phyloP scores from a whole-genome alignment of 1,140 invertebrate species.

The Microplitis mediator region DNA sequence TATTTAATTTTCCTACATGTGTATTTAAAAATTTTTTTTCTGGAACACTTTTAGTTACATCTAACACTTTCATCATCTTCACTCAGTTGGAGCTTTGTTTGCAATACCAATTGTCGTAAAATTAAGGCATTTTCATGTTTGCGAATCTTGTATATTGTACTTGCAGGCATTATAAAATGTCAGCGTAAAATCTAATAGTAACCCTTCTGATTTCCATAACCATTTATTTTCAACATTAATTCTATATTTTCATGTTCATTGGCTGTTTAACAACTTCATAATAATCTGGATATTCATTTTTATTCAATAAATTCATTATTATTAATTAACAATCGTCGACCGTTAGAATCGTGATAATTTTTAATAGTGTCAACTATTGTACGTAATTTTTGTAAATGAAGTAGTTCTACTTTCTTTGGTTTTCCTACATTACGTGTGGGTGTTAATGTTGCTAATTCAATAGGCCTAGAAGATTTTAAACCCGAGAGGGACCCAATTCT shows the following conservation, averaged over 20 bases:
- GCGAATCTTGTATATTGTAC: constrained; percentile 97
- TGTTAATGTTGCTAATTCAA: constrained; percentile 49
- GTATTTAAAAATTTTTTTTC: too few relatives aligned
- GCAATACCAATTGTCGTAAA: constrained; percentile 87
- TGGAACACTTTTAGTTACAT: too few relatives aligned
- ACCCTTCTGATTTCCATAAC: constrained; percentile 85
- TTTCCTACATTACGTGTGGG: constrained; percentile 56
- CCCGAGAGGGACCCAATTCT: constrained; percentile 69
- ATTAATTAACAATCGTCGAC: constrained; percentile 84
- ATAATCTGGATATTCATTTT: constrained; percentile 95
- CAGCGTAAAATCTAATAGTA: constrained; percentile 90
- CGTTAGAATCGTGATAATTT: constrained; percentile 88
- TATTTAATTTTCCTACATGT: too few relatives aligned
- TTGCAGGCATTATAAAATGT: constrained; percentile 99
- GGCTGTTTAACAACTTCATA: constrained; percentile 98
- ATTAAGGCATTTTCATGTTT: constrained; percentile 91
- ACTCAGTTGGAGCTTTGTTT: constrained; percentile 88
- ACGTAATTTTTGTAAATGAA: constrained; percentile 78
- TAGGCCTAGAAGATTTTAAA: neutral
- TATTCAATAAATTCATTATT: constrained; percentile 94
- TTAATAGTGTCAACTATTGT: constrained; percentile 90
- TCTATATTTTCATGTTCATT: constrained; percentile 95
- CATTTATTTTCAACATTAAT: constrained; percentile 79
- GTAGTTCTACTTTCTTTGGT: constrained; percentile 63
- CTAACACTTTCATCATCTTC: constrained; percentile 84